Conservation (phyloP, 2,888 invertebrate species). For the Cancer borealis region DNA sequence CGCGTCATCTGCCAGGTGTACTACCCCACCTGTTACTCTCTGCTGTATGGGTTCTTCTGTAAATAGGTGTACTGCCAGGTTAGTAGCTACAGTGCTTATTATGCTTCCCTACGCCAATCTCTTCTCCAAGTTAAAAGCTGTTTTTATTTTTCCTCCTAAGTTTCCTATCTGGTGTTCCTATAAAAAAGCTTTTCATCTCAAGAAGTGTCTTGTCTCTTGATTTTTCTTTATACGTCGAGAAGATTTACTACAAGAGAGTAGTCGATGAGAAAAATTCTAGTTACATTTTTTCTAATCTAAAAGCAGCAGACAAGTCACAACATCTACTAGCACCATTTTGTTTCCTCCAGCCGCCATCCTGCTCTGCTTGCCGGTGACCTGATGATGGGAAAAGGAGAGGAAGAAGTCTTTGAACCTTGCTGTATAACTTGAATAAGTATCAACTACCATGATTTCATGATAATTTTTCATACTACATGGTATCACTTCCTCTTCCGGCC, state of each 20-base stretch:
- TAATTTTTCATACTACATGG: too few species aligned
- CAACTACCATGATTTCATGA: too few species aligned
- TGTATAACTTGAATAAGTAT: neutral
- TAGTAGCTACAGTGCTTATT: neutral
- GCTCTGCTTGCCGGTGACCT: neutral
- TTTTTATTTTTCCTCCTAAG: neutral
- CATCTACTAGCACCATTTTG: neutral
- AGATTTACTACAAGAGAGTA: neutral
- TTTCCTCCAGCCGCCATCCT: neutral
- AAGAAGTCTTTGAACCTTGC: neutral
- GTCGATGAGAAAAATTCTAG: neutral
- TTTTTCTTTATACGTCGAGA: neutral
- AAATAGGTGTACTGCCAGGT: neutral
- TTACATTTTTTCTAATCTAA: neutral
- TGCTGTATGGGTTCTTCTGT: neutral
- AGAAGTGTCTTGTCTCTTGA: neutral
- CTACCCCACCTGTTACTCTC: neutral
- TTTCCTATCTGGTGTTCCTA: neutral
- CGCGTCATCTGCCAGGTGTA: neutral
- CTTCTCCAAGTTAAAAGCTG: neutral
- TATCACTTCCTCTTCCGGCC: too few species aligned
- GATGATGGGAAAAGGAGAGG: neutral
- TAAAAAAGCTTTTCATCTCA: neutral
- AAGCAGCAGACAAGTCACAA: neutral
- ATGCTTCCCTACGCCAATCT: neutral